Evolutionary conservation across 92 coral and sea anemone species (phyloP).

Genomic region (Zoanthus solanderi): DNA sequence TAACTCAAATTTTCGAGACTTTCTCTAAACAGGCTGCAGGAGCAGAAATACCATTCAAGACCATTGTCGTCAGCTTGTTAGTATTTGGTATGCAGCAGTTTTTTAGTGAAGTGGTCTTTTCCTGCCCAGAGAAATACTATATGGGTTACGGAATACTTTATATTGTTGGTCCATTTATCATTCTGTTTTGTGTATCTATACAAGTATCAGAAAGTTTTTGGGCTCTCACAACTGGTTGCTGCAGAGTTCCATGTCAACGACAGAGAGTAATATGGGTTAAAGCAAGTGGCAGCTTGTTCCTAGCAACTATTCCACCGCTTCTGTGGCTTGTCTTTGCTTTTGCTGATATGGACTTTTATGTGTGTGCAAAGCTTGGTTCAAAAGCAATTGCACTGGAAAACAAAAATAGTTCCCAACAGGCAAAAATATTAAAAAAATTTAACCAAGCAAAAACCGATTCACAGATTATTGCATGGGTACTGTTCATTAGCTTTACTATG

Average conservation of each 20-base stretch:
- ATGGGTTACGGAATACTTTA: constrained; percentile 65
- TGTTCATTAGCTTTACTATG: constrained; percentile 60
- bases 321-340: constrained; percentile 81
- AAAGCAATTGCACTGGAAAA: constrained; percentile 51
- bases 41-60: constrained; percentile 72
- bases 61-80: constrained; percentile 64
- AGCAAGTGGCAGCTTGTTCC: constrained; percentile 64
- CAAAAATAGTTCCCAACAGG: constrained; percentile 50
- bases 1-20: background rate
- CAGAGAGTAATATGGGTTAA: constrained; percentile 66
- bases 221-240: constrained; percentile 73
- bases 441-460: constrained; percentile 62
- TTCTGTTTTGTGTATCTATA: constrained; percentile 76
- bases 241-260: constrained; percentile 49
- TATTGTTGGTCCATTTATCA: constrained; percentile 72
- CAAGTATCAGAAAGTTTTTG: constrained; percentile 77
- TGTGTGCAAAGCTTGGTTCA: constrained; percentile 80
- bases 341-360: constrained; percentile 73
- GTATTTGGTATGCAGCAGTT: constrained; percentile 79
- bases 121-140: constrained; percentile 73
- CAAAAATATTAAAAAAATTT: constrained; percentile 44
- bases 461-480: constrained; percentile 77
- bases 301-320: constrained; percentile 74
- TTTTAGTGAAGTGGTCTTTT: constrained; percentile 68
- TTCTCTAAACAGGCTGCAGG: constrained; percentile 33